These are phyloP conservation scores for Epiblema foenella DNA, from an alignment of 2,888 invertebrate species.

Conservation along the genomic window DNA sequence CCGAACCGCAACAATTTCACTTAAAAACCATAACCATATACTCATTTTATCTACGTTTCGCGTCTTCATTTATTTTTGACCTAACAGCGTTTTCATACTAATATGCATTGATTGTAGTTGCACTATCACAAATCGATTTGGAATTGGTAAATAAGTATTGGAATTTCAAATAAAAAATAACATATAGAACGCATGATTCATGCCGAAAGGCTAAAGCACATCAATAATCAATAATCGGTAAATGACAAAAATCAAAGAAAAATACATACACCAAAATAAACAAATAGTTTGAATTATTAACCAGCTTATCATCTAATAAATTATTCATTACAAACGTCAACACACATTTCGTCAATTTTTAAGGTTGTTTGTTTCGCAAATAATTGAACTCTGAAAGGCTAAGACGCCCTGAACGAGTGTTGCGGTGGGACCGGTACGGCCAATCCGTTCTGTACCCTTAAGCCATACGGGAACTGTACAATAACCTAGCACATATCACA, in stretches of 20 bases:
- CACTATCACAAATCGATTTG: background rate
- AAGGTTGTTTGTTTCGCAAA: constrained; percentile 26
- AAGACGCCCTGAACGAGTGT: constrained; percentile 19
- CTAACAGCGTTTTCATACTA: background rate
- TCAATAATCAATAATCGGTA: background rate
- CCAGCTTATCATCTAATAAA: constrained; percentile 14
- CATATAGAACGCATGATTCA: background rate
- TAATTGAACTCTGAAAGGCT: constrained; percentile 18
- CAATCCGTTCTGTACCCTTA: constrained; percentile 48
- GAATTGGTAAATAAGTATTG: background rate
- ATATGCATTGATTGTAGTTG: background rate
- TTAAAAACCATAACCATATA: background rate
- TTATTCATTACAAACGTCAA: constrained; percentile 29
- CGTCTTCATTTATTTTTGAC: background rate
- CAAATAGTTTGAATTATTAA: constrained; percentile 31
- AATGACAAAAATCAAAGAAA: constrained; percentile 12
- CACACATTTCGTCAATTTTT: constrained; percentile 8
- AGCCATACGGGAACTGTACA: constrained; percentile 65
- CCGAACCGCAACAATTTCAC: constrained; percentile 18
- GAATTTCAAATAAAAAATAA: background rate
- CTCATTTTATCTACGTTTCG: background rate
- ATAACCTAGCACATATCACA: constrained; percentile 70
- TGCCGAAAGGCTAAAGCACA: background rate
- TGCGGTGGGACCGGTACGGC: constrained; percentile 31
- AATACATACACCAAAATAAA: constrained; percentile 25